Evolutionary conservation across 2,797 vertebrate species (phyloP).

Genomic region (Microcaecilia unicolor): DNA sequence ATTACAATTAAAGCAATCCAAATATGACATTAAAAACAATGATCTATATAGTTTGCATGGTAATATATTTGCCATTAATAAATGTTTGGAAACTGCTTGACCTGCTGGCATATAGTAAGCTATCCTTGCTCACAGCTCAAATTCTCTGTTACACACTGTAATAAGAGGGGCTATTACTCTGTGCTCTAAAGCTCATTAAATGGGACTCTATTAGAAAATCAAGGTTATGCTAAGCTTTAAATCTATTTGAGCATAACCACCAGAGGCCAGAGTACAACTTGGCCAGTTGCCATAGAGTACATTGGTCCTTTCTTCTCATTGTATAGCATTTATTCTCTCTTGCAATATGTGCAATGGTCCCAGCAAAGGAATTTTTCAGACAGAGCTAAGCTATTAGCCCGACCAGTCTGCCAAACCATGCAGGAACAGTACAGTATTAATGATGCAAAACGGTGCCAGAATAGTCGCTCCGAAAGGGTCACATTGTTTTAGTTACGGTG

Average conservation of each 20-base stretch:
- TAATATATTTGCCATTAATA: constrained; percentile 33
- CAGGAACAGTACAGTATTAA: background rate
- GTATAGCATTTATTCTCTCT: constrained; percentile 11
- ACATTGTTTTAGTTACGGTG: too few relatives aligned
- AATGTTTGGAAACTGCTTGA: constrained; percentile 5
- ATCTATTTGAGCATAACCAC: constrained; percentile 38
- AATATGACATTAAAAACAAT: constrained; percentile 34
- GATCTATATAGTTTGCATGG: constrained; percentile 37
- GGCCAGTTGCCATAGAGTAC: constrained; percentile 28
- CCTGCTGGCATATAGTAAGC: constrained; percentile 16
- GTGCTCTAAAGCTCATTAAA: constrained; percentile 49
- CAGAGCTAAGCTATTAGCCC: background rate
- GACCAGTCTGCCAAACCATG: background rate
- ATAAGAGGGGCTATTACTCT: constrained; percentile 47
- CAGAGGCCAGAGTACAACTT: constrained; percentile 29
- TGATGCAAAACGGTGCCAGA: background rate
- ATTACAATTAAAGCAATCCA: constrained; percentile 26
- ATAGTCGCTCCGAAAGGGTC: too few relatives aligned
- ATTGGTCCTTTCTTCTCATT: constrained; percentile 31
- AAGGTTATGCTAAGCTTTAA: constrained; percentile 50
- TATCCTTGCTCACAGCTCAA: constrained; percentile 20
- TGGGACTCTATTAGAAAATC: constrained; percentile 51
- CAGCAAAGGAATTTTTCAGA: constrained; percentile 5
- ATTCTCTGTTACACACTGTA: constrained; percentile 31
- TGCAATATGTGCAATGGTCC: constrained; percentile 2